Base-by-base conservation (phyloP, 2,888 invertebrate genomes). In the Temnothorax rugatulus region DNA sequence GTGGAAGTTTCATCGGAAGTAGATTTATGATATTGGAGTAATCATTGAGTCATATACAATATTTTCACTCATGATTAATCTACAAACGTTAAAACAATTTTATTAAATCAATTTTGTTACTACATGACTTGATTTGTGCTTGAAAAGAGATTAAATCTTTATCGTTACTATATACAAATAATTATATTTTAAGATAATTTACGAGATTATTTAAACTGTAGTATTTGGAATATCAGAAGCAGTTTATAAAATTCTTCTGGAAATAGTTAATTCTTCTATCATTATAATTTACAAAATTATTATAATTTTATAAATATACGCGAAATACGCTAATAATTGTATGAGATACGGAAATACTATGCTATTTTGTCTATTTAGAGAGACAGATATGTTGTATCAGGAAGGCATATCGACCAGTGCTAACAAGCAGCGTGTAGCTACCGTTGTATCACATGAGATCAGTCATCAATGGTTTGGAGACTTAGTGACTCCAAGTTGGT, bases 391-490 rank as follows among this genome's bases (percentile, higher is more conserved):
- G 84, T 85, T 94, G 3, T 94, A 93, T 83, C 92, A 93, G 59
- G 92, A 93, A 54, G 95, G 95, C 61, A 96, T 96, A 86, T 95
- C 95, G 11, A 95, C 96, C 2, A 95, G 95, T 9, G 95, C 94
- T n/a, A 95, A 95, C 89, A 96, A 96, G 90, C 96, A 97, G 90
- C 95, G 96, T 64, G 96, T 97, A 4, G 96, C 97, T 0, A 96
- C 96, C 29, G 96, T 97, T 3, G 95, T 97, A 8, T 96, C 97
- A 11, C 98, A 98, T 92, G 98, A 98, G 94, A 94, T 98, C 74
- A 96, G 97, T 1, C 98, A 98, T 94, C 97, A 97, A 95, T 98
- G 98, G 97, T 97, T 98, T 90, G 98, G 98, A 7, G 97, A 97
- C 92, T 95, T 97, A 34, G 97, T 97, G n/a, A 97, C 97, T 0